Evolutionary conservation across 35 echinoderm and acorn worm genomes (phyloP).

Genomic region (Acanthaster planci): DNA sequence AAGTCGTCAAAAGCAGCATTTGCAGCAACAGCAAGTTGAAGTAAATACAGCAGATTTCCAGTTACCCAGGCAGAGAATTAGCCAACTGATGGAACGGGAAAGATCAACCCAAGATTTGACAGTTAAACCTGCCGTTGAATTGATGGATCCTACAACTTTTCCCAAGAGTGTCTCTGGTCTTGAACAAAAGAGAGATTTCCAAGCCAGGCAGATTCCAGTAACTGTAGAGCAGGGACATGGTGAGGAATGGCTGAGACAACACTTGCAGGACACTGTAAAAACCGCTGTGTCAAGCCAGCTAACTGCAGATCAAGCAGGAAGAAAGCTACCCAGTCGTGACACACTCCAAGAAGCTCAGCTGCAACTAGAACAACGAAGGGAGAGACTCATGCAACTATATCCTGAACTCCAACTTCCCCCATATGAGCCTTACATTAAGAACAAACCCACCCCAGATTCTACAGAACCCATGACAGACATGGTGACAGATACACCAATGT

Average conservation of each 20-base stretch:
- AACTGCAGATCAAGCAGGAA: not conserved
- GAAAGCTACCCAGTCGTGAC: slow-evolving; percentile 28
- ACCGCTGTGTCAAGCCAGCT: not conserved
- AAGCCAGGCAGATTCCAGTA: too few relatives aligned
- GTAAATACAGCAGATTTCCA: too few relatives aligned
- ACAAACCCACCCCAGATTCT: not conserved
- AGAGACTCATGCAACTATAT: slow-evolving; percentile 48
- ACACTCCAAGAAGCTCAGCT: slow-evolving; percentile 41
- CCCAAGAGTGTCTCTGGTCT: too few relatives aligned
- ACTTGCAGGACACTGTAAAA: not conserved
- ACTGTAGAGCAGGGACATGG: not conserved
- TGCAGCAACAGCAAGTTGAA: too few relatives aligned
- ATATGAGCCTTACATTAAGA: slow-evolving; percentile 35
- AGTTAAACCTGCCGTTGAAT: too few relatives aligned
- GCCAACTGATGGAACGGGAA: too few relatives aligned
- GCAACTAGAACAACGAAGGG: slow-evolving; percentile 45
- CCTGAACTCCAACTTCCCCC: slow-evolving; percentile 50
- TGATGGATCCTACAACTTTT: too few relatives aligned
- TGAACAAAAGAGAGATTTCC: too few relatives aligned
- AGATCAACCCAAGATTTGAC: too few relatives aligned
- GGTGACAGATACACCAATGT: not conserved
- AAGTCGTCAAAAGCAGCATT: too few relatives aligned
- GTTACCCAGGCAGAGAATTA: too few relatives aligned
- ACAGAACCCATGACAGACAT: not conserved
- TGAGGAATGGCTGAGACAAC: not conserved